Percentiles rank a stretch among this genome's conserved stretches.
These are phyloP conservation scores for Crotalus tigris DNA, from an alignment of 2,113 vertebrate genomes.

Conservation along the genomic window DNA sequence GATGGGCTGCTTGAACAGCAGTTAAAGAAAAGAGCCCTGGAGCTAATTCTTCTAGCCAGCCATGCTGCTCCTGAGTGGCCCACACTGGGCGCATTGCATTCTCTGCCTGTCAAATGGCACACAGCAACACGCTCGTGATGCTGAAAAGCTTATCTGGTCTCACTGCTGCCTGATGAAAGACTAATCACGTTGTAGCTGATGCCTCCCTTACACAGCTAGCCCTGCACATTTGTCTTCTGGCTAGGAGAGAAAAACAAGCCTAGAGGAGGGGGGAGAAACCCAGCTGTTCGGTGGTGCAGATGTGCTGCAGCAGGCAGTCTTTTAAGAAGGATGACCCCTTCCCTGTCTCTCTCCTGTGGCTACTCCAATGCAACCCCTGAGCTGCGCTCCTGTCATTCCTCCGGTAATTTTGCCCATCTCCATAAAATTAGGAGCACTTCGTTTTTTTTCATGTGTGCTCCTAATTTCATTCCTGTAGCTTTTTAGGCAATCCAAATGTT, in stretches of 20 bases:
- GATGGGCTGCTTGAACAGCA: not conserved
- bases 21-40: not conserved
- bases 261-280: not conserved
- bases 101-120: not conserved
- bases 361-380: not conserved
- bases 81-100: not conserved
- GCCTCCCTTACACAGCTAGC: not conserved
- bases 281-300: not conserved
- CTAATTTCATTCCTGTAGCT: not conserved
- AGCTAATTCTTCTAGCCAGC: not conserved
- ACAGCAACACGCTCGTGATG: not conserved
- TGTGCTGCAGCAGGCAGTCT: not conserved
- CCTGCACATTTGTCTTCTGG: not conserved
- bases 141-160: not conserved
- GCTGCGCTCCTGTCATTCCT: not conserved
- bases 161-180: not conserved
- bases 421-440: not conserved
- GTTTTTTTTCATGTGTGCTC: too few relatives aligned
- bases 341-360: not conserved
- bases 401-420: too few relatives aligned
- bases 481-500: not conserved
- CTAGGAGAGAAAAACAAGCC: not conserved
- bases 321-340: not conserved
- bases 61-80: not conserved
- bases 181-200: not conserved